phyloP scores from a whole-genome alignment of 2,113 vertebrate genomes.

The Suricata suricatta region DNA sequence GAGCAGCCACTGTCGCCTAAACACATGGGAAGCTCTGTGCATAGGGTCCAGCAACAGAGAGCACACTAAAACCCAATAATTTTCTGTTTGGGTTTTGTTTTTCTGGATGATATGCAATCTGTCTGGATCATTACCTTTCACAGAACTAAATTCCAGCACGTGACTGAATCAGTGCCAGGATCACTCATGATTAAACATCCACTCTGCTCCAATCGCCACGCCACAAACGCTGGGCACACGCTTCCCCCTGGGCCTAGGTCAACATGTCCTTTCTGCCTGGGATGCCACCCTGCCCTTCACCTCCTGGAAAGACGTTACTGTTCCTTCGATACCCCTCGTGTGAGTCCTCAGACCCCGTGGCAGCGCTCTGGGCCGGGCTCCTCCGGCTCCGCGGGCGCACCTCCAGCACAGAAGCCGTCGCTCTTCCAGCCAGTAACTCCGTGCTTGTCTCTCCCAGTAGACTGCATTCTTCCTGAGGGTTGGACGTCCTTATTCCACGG shows the following conservation, averaged over 20 bases:
- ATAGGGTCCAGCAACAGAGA: not conserved
- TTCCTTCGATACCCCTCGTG: not conserved
- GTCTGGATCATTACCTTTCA: not conserved
- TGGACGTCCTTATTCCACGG: not conserved
- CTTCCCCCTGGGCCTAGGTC: not conserved
- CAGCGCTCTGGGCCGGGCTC: accelerated
- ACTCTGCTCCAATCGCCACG: not conserved
- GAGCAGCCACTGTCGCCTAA: not conserved
- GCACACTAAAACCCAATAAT: not conserved
- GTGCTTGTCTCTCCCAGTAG: not conserved
- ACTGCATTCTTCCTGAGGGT: not conserved
- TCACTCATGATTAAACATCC: not conserved
- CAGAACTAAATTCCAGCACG: not conserved
- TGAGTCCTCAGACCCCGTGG: not conserved
- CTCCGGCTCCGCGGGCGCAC: not conserved
- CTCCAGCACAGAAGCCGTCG: not conserved
- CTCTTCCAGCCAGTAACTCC: not conserved
- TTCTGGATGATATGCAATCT: not conserved
- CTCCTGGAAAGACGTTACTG: not conserved
- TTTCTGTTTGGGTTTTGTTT: not conserved
- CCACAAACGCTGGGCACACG: not conserved
- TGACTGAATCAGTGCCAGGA: not conserved
- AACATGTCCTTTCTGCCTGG: not conserved
- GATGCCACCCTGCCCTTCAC: not conserved
- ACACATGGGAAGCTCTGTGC: not conserved